Conservation (phyloP, 2,888 invertebrate species). For the Papilio demoleus region DNA sequence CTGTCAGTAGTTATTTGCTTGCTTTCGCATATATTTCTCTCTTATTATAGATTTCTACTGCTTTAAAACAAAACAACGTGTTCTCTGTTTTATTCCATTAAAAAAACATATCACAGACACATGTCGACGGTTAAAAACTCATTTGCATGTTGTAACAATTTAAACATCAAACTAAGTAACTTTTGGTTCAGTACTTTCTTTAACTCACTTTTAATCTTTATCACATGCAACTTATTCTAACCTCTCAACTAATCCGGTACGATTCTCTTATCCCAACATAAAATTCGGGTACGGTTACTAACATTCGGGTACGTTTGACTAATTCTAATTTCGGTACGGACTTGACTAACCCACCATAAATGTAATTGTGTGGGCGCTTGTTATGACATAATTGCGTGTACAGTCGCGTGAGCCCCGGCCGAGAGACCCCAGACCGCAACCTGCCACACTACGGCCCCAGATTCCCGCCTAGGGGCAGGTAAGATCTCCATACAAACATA, state of each 20-base stretch:
- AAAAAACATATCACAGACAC: no score
- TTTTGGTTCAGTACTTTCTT: no score
- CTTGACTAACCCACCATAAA: constrained; percentile 41
- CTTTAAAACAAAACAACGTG: no score
- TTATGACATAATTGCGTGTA: constrained; percentile 64
- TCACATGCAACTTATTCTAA: no score
- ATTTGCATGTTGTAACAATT: not conserved
- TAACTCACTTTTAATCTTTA: no score
- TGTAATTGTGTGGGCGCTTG: constrained; percentile 46
- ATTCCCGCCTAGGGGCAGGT: constrained; percentile 94
- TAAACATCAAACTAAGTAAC: no score
- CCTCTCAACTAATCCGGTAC: constrained; percentile 1
- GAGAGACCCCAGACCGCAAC: constrained; percentile 92
- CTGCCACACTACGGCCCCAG: constrained; percentile 95
- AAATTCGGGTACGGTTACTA: not conserved
- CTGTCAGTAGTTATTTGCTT: no score
- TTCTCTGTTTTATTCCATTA: no score
- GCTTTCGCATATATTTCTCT: no score
- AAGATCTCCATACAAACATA: constrained; percentile 56
- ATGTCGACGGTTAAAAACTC: not conserved
- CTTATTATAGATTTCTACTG: no score
- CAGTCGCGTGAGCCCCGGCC: constrained; percentile 94
- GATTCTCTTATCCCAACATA: not conserved
- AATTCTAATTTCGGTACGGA: not conserved
- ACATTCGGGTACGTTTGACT: not conserved